Conservation (phyloP, 2,797 vertebrate species). For the Streptopelia turtur region DNA sequence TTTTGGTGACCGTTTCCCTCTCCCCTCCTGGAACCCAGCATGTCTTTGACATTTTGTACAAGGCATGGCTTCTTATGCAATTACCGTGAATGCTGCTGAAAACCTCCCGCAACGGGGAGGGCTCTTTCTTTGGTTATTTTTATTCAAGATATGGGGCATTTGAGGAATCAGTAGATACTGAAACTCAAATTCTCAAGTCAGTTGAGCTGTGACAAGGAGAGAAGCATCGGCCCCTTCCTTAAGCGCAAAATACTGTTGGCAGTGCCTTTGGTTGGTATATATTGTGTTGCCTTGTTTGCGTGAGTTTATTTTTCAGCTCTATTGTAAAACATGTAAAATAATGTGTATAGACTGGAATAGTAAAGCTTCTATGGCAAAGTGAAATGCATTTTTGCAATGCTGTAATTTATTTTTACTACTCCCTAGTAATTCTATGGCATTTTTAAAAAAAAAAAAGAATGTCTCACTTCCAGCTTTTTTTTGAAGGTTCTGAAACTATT, state of each 20-base stretch:
- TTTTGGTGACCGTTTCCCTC: not conserved
- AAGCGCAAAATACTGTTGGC: slow-evolving; percentile 62
- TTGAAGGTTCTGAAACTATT: slow-evolving; percentile 42
- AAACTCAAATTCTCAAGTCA: slow-evolving; percentile 14
- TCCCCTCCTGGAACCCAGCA: slow-evolving; percentile 45
- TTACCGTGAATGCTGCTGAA: slow-evolving; percentile 79
- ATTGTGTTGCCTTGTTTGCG: slow-evolving; percentile 37
- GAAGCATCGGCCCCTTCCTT: not conserved
- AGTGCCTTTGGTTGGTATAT: slow-evolving; percentile 77
- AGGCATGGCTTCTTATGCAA: slow-evolving; percentile 76
- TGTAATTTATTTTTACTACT: slow-evolving; percentile 77
- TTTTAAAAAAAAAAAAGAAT: slow-evolving; percentile 61
- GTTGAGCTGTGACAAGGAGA: not conserved
- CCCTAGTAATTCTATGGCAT: slow-evolving; percentile 44
- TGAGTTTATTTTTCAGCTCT: slow-evolving; percentile 54
- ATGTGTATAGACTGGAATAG: slow-evolving; percentile 69
- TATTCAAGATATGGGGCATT: slow-evolving; percentile 5
- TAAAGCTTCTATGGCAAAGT: slow-evolving; percentile 75
- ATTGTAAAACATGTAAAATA: slow-evolving; percentile 68
- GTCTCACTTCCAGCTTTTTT: slow-evolving; percentile 46
- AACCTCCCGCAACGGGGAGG: slow-evolving; percentile 51
- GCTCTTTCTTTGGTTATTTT: slow-evolving; percentile 43
- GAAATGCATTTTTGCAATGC: slow-evolving; percentile 73
- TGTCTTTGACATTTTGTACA: slow-evolving; percentile 67
- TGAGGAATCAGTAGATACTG: not conserved